phyloP scores from a whole-genome alignment of 2,888 invertebrate species.

The Drosophila kanekoi region DNA sequence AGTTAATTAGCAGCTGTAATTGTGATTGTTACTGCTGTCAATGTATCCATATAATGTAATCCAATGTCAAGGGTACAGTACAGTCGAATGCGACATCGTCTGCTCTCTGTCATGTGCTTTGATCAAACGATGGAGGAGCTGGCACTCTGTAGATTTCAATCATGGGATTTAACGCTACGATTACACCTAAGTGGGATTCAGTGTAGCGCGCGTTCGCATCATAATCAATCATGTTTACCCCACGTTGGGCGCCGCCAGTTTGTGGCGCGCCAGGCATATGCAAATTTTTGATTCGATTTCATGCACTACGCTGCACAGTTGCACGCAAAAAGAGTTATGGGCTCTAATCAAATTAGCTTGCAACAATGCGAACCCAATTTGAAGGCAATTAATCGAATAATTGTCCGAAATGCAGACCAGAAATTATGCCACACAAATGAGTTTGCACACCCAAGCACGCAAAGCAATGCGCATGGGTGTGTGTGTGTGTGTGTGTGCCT shows the following conservation, averaged over 20 bases:
- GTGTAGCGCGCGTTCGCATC: constrained; percentile 31
- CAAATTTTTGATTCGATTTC: constrained; percentile 21
- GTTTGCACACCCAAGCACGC: not conserved
- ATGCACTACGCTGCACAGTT: constrained; percentile 31
- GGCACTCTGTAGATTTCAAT: not conserved
- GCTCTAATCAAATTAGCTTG: constrained; percentile 55
- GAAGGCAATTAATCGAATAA: constrained; percentile 59
- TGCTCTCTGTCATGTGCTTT: constrained; percentile 15
- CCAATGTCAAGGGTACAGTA: constrained; percentile 21
- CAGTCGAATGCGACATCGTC: constrained; percentile 26
- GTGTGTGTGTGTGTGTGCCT: not conserved
- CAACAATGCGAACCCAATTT: constrained; percentile 44
- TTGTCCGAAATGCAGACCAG: constrained; percentile 16
- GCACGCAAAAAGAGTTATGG: constrained; percentile 10
- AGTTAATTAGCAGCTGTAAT: constrained; percentile 29
- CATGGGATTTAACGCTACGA: constrained; percentile 19
- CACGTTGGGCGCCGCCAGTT: constrained; percentile 7
- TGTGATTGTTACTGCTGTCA: constrained; percentile 7
- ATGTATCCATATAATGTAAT: constrained; percentile 9
- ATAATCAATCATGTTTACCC: constrained; percentile 28
- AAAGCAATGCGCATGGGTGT: not conserved
- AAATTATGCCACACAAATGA: constrained; percentile 17
- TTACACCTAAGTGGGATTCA: constrained; percentile 48
- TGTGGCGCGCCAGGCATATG: constrained; percentile 1
- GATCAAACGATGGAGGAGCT: constrained; percentile 1